Evolutionary conservation across 2,888 invertebrate species (phyloP), one percentile per base, ranked within the genome.

Genomic region (Tubiluchus corallicola): DNA sequence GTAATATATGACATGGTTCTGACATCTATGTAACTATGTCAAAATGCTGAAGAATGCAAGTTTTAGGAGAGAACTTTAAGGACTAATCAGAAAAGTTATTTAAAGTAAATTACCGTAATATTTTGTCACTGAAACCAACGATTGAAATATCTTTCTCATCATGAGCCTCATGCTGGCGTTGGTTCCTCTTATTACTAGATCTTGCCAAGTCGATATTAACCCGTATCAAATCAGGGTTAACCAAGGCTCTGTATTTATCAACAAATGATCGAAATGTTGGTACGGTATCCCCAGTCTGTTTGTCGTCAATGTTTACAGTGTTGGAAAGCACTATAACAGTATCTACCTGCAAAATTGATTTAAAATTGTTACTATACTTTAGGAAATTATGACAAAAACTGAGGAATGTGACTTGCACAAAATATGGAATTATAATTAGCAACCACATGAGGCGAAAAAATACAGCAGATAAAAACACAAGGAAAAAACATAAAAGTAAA

Each of bases 111-210:
- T 53, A 64, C 65, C 63, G 60, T 21, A 67, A 55, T 39, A 68
- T 59, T 44, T 63, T 59, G 45, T 66, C 66, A 54, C 64, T 66
- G 53, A 58, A 65, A 3, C 67, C 67, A 43, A 58, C 54, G 19
- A 67, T 57, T 53, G 55, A 58, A 45, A 66, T 57, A 49, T 67
- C 59, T 21, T 47, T 49, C 20, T 20, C 45, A 37, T 58, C 55
- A 53, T 62, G 60, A 18, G 54, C 45, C 18, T n/a, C 41, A 39
- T 5, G 19, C 21, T 18, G 4, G 19, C 19, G 19, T 41, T 20
- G n/a, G 4, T 16, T 16, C 9, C 43, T 40, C 9, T 17, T 17
- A 5, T 4, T 40, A n/a, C 29, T n/a, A 29, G 29, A 29, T 29
- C 29, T n/a, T 4, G 38, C 29, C 20, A 55, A 47, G 46, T 53